A percentile compares a stretch with the other conserved stretches of the same genome.
Evolutionary conservation across 2,113 vertebrate genomes (phyloP).

Genomic region (Tetrao urogallus): DNA sequence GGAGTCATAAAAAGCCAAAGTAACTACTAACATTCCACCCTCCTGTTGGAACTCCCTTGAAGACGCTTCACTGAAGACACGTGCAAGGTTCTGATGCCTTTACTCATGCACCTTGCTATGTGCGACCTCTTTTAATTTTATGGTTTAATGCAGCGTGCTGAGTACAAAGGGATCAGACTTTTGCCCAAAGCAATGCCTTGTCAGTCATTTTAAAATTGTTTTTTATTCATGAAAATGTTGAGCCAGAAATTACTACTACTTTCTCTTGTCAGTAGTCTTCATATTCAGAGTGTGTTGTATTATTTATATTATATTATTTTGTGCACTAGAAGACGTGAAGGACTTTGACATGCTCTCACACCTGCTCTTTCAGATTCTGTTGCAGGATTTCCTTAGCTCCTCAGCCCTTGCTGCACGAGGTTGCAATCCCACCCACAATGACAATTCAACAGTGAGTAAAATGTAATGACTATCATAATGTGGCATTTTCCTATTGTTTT

Average conservation of each 20-base stretch:
- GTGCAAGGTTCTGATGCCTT: background rate
- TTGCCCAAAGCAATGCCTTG: background rate
- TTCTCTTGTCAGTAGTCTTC: background rate
- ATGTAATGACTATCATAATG: background rate
- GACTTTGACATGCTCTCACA: background rate
- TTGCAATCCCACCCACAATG: background rate
- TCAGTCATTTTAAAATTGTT: background rate
- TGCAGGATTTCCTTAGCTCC: background rate
- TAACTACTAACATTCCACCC: background rate
- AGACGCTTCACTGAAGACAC: fast-evolving
- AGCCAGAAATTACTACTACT: background rate
- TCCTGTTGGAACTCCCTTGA: background rate
- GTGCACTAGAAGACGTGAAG: background rate
- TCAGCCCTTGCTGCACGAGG: background rate
- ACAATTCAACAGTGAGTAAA: background rate
- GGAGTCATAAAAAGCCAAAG: background rate
- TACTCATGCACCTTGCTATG: background rate
- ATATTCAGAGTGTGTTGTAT: background rate
- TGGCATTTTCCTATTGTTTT: background rate
- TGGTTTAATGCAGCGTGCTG: background rate
- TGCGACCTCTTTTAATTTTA: background rate
- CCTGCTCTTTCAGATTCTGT: background rate
- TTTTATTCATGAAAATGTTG: background rate
- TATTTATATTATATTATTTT: background rate
- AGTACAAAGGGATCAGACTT: background rate